Percentiles rank a stretch among this genome's conserved stretches.
Evolutionary conservation across 1,140 invertebrate species (phyloP).

Genomic region (Macrocentrus cingulum): DNA sequence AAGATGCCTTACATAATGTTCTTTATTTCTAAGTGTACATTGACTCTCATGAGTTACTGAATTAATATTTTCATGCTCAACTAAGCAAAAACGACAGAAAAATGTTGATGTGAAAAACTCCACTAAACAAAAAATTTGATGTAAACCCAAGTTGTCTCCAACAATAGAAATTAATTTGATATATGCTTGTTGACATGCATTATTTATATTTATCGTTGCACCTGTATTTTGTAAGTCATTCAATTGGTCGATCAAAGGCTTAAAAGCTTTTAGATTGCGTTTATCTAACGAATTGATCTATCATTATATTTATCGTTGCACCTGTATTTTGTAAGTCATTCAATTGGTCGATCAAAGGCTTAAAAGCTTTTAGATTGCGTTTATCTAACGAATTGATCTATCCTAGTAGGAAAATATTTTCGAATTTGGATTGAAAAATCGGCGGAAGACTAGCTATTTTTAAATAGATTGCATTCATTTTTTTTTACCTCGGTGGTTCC

Average conservation of each 20-base stretch:
- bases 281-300: too few species aligned
- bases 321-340: too few species aligned
- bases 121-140: neutral
- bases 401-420: constrained; percentile 44
- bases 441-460: constrained; percentile 35
- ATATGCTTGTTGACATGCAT: constrained; percentile 26
- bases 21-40: neutral
- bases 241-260: too few species aligned
- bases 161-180: constrained; percentile 37
- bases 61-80: neutral
- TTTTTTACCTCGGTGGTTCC: neutral
- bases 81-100: neutral
- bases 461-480: constrained; percentile 4
- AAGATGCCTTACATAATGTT: neutral
- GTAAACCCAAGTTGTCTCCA: constrained; percentile 36
- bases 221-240: too few species aligned
- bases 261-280: too few species aligned
- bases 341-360: too few species aligned
- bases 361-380: too few species aligned
- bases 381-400: too few species aligned
- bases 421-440: constrained; percentile 27
- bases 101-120: neutral
- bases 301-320: too few species aligned
- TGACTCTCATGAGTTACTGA: neutral
- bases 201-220: too few species aligned